These are phyloP conservation scores for Xenopus petersii DNA, from an alignment of 2,797 vertebrate genomes.

Conservation along the genomic window DNA sequence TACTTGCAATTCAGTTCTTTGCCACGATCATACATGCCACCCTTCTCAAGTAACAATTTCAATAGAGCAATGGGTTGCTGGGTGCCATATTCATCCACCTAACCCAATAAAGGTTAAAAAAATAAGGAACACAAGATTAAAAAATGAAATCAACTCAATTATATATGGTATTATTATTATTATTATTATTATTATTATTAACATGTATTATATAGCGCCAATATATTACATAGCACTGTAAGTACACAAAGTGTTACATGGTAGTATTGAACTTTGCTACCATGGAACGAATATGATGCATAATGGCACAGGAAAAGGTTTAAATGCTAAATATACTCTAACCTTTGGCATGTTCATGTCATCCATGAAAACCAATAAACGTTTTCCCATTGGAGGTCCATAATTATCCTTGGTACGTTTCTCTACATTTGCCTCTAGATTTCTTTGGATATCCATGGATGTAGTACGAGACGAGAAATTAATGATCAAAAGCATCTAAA, in stretches of 20 bases:
- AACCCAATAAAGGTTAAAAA: neutral
- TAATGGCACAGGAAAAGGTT: too few relatives aligned
- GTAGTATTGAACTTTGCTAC: too few relatives aligned
- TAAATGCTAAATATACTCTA: neutral
- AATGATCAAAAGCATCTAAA: constrained; percentile 81
- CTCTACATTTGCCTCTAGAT: constrained; percentile 88
- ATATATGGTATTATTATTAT: too few relatives aligned
- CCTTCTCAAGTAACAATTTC: constrained; percentile 86
- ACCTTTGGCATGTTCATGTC: constrained; percentile 98
- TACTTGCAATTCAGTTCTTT: constrained; percentile 90
- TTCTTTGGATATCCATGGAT: constrained; percentile 92
- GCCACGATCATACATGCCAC: constrained; percentile 85
- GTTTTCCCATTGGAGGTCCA: constrained; percentile 90
- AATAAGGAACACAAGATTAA: neutral
- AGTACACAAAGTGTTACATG: too few relatives aligned
- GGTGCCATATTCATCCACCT: constrained; percentile 94
- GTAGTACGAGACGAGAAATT: constrained; percentile 94
- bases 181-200: too few relatives aligned
- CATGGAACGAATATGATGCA: too few relatives aligned
- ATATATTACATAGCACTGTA: too few relatives aligned
- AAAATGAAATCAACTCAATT: too few relatives aligned
- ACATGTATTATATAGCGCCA: too few relatives aligned
- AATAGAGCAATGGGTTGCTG: constrained; percentile 93
- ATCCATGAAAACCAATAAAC: constrained; percentile 90
- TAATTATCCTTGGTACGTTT: constrained; percentile 91